Evolutionary conservation across 1,140 invertebrate genomes (phyloP), one percentile per base, ranked within the genome.

Genomic region (Hycleus cichorii): DNA sequence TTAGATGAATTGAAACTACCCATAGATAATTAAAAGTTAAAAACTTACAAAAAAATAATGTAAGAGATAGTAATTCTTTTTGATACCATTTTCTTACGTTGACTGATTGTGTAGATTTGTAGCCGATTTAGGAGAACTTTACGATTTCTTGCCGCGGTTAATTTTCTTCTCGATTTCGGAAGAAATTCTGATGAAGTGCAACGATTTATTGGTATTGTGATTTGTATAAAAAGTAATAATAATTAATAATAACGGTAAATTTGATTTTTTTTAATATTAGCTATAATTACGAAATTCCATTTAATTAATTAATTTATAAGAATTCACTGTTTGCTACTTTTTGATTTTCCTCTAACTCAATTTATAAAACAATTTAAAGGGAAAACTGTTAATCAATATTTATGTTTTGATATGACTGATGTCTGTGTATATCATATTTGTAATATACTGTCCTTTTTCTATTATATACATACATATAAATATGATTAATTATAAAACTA

Each of bases 361-460:
- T n/a, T 40, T 25, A 39, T 11, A 44, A 43, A 7, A 45, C 7
- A 18, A 10, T 10, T n/a, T 26, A 26, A 8, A 44, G 26, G 40
- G 11, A 44, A 39, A 27, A 43, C 27, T 42, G 11, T 10, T 39
- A 9, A 51, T 40, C 10, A 43, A 43, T 43, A 44, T 42, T 26
- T 10, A 43, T 52, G 39, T 43, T 42, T 61, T 45, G 59, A 65
- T 63, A 59, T 61, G 61, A 63, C 64, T 64, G 60, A 66, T 56
- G 59, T 60, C 63, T 66, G 63, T 59, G 59, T 69, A 66, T 69
- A 69, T 62, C 62, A 69, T 69, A 62, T 63, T 60, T 68, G 63
- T 69, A 69, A 67, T 39, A 65, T 67, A 65, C 27, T 69, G 62
- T 65, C 65, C 60, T 68, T 68, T 63, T 68, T 65, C 67, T 67